Evolutionary conservation across 2,888 invertebrate species (phyloP).

Genomic region (Microctonus hyperodae): DNA sequence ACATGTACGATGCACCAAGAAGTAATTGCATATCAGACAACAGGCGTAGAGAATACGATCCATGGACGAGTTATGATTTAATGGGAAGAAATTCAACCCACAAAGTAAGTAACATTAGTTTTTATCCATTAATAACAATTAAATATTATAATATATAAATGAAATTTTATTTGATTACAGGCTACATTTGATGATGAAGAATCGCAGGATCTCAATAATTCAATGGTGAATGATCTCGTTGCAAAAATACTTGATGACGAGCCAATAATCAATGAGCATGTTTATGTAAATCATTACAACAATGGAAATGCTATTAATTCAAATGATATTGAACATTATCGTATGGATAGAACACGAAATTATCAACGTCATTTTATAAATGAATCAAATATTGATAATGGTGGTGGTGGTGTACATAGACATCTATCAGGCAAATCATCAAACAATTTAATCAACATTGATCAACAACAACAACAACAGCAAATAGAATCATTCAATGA

Average conservation of each 20-base stretch:
- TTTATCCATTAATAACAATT: not conserved
- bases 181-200: conserved; percentile 58
- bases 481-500: conserved; percentile 28
- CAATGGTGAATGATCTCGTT: conserved; percentile 72
- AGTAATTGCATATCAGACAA: conserved; percentile 50
- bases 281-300: conserved; percentile 46
- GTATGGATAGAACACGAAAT: conserved; percentile 39
- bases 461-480: conserved; percentile 11
- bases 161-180: conserved; percentile 38
- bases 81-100: conserved; percentile 46
- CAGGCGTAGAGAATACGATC: conserved; percentile 53
- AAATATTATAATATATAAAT: conserved; percentile 3
- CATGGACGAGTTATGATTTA: conserved; percentile 55
- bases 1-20: conserved; percentile 56
- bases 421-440: conserved; percentile 35
- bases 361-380: conserved; percentile 31
- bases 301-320: conserved; percentile 44
- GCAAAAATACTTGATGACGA: conserved; percentile 72
- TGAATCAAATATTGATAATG: conserved; percentile 32
- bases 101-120: conserved; percentile 44
- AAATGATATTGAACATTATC: conserved; percentile 34
- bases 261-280: conserved; percentile 54
- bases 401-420: conserved; percentile 21
- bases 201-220: conserved; percentile 64
- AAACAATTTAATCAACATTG: conserved; percentile 35